phyloP scores from a whole-genome alignment of 23 tunicate genomes.

The Clavelina lepadiformis region DNA sequence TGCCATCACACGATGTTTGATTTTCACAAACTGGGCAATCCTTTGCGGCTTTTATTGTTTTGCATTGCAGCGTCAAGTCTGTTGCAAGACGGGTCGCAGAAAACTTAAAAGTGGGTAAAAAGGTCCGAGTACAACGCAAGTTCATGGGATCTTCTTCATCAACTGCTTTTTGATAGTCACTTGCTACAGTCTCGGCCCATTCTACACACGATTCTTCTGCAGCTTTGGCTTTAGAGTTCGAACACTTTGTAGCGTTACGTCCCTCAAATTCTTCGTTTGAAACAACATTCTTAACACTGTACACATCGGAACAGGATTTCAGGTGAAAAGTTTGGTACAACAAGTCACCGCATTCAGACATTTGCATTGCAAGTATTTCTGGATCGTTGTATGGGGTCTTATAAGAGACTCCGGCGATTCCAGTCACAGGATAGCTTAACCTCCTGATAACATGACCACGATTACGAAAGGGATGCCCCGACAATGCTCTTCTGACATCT shows the following conservation, averaged over 20 bases:
- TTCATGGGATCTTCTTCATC: not conserved
- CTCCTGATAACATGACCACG: slow-evolving; percentile 9
- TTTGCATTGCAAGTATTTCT: not conserved
- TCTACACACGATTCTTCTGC: not conserved
- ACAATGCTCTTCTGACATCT: not conserved
- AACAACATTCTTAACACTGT: not conserved
- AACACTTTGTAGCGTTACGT: not conserved
- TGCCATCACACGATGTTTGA: not conserved
- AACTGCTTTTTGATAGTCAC: not conserved
- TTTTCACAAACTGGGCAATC: not conserved
- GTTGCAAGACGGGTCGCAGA: not conserved
- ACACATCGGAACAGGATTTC: not conserved
- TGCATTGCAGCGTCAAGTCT: not conserved
- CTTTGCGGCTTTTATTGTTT: not conserved
- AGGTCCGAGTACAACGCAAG: slow-evolving; percentile 10
- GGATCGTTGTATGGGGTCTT: not conserved
- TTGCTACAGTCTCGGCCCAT: slow-evolving; percentile 7
- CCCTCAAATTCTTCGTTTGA: not conserved
- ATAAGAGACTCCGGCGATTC: slow-evolving; percentile 4
- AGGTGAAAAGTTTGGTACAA: slow-evolving; percentile 6
- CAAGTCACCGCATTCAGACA: slow-evolving; percentile 22
- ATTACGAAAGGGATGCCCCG: not conserved
- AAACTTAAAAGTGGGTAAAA: not conserved
- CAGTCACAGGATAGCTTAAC: slow-evolving; percentile 15
- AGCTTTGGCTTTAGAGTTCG: not conserved